Conservation (phyloP, 2,888 invertebrate genomes). For the Lamellibrachia satsuma region DNA sequence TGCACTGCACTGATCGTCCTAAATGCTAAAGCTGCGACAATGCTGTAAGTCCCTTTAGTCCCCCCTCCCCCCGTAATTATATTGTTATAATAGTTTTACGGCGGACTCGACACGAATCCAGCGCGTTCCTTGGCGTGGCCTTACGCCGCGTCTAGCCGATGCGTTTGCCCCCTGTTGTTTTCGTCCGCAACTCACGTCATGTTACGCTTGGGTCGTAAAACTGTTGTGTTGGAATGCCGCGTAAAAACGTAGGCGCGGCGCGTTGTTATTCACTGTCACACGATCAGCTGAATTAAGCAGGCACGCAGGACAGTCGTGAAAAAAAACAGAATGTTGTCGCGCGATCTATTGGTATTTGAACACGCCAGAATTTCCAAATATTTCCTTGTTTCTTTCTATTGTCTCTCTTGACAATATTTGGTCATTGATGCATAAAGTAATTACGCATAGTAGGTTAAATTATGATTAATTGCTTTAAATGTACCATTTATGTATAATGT, state of each 20-base stretch:
- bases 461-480: neutral
- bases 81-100: neutral
- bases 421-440: too few relatives aligned
- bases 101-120: neutral
- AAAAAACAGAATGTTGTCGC: neutral
- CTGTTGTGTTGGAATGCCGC: slow-evolving; percentile 6
- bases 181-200: neutral
- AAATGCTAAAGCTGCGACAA: neutral
- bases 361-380: neutral
- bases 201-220: slow-evolving; percentile 10
- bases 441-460: neutral
- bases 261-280: neutral
- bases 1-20: neutral
- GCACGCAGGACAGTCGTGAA: neutral
- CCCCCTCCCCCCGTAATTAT: neutral
- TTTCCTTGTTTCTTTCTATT: neutral
- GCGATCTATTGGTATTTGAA: neutral
- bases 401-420: too few relatives aligned
- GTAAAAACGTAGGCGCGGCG: neutral
- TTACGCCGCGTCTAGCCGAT: neutral
- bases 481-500: too few relatives aligned
- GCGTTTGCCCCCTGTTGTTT: neutral
- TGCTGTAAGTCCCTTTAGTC: neutral
- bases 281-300: neutral
- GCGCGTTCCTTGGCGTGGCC: neutral